These are phyloP conservation scores for Falco concolor DNA, from an alignment of 2,797 vertebrate genomes.

Conservation along the genomic window DNA sequence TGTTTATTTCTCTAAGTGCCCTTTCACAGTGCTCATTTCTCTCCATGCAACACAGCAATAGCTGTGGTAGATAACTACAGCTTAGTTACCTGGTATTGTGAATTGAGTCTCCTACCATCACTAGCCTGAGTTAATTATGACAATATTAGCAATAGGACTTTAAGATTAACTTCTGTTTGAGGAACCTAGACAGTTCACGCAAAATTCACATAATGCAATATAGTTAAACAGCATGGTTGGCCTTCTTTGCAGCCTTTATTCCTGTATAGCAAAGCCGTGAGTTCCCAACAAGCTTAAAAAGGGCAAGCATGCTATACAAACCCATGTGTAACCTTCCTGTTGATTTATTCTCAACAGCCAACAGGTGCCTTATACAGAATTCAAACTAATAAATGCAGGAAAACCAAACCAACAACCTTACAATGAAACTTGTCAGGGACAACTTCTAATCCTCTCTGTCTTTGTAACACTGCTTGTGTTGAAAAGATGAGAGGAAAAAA, in stretches of 20 bases:
- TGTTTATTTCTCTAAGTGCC: not conserved
- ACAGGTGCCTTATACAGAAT: not conserved
- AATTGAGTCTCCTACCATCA: not conserved
- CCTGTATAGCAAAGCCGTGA: not conserved
- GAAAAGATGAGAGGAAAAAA: not conserved
- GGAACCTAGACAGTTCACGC: not conserved
- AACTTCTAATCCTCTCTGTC: not conserved
- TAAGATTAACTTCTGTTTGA: slow-evolving; percentile 20
- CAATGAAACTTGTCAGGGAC: not conserved
- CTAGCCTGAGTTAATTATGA: not conserved
- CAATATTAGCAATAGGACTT: not conserved
- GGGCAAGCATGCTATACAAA: not conserved
- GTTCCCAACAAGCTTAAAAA: slow-evolving; percentile 1
- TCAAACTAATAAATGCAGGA: slow-evolving; percentile 11
- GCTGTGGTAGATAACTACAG: not conserved
- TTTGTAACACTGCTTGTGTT: not conserved
- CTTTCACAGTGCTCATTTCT: not conserved
- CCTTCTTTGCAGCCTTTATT: slow-evolving; percentile 1
- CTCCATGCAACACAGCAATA: not conserved
- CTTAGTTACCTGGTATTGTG: not conserved
- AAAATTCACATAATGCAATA: not conserved
- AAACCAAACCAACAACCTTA: not conserved
- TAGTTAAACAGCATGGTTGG: not conserved
- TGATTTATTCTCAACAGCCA: slow-evolving; percentile 10
- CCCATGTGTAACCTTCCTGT: not conserved